Evolutionary conservation across 2,797 vertebrate genomes (phyloP), one percentile per base, ranked within the genome.

Genomic region (Loris lydekkerianus): DNA sequence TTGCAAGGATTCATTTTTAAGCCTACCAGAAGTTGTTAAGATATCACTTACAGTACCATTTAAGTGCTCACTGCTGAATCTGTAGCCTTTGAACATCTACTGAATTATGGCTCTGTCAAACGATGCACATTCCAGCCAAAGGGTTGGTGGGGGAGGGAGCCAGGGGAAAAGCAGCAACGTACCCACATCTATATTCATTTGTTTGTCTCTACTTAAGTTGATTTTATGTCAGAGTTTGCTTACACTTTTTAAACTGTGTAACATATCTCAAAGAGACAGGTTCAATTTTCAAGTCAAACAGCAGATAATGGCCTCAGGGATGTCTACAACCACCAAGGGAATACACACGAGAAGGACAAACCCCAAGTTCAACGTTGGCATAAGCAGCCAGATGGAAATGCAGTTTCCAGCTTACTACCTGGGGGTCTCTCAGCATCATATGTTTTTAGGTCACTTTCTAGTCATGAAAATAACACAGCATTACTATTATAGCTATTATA

Each of bases 1-100:
- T 23, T 94, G 89, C 70, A 97, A 96, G 94, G 89, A 94, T 96
- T 97, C 89, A 96, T 96, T 95, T 97, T 97, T 96, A 97, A 96
- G 82, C 63, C 93, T 93, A 86, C 78, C 77, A 60, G 86, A 94
- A 88, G 81, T 86, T 94, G 90, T 97, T 96, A 95, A 95, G 96
- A 94, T 96, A 97, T 96, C 91, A 95, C 89, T 97, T 95, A 90
- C 85, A 93, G 85, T 84, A 86, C 81, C 95, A 93, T 93, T 95
- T 92, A 89, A 67, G 78, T 8, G 23, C 46, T 95, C 61, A 65
- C 69, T 81, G 84, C 83, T 88, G 76, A 34, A 87, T 90, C 93
- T 43, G 91, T 82, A 94, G 78, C 93, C 90, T 94, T 90, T 92
- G 96, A 97, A 95, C 85, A 95, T 37, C 31, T 7, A 18, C 56